Conservation (phyloP, 2,797 vertebrate genomes). For the Bucorvus abyssinicus region DNA sequence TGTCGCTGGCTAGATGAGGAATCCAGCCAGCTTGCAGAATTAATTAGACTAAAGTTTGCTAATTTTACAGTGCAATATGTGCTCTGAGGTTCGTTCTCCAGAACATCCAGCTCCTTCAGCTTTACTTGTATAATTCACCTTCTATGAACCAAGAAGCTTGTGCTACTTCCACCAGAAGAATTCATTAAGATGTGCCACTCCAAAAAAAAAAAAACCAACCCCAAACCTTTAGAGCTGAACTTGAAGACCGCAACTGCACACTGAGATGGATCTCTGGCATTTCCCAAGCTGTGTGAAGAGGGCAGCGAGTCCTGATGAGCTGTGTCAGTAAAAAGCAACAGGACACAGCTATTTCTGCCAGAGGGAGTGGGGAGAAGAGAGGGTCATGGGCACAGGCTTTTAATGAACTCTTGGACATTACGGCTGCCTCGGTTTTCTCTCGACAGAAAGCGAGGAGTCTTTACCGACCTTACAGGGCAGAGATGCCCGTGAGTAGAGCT, state of each 20-base stretch:
- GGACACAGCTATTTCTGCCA: neutral
- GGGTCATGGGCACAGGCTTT: neutral
- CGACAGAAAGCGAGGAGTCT: neutral
- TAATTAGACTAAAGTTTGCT: neutral
- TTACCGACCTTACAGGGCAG: neutral
- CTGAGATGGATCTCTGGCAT: neutral
- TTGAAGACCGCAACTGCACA: accelerated
- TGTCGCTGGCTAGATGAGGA: neutral
- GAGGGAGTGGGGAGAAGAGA: neutral
- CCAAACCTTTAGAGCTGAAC: neutral
- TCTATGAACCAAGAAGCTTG: neutral
- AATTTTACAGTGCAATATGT: neutral
- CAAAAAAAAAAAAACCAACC: no score
- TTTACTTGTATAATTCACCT: neutral
- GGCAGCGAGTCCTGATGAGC: neutral
- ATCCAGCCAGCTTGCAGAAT: neutral
- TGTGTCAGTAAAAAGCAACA: neutral
- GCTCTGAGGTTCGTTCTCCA: neutral
- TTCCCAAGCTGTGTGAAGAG: neutral
- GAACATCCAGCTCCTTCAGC: neutral
- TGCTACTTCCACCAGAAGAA: neutral
- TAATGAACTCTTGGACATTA: neutral
- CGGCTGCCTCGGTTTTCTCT: neutral
- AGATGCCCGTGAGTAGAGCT: neutral
- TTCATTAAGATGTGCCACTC: neutral